These are phyloP conservation scores for Aphaenogaster ashmeadi DNA, from an alignment of 1,140 invertebrate species.

Conservation along the genomic window DNA sequence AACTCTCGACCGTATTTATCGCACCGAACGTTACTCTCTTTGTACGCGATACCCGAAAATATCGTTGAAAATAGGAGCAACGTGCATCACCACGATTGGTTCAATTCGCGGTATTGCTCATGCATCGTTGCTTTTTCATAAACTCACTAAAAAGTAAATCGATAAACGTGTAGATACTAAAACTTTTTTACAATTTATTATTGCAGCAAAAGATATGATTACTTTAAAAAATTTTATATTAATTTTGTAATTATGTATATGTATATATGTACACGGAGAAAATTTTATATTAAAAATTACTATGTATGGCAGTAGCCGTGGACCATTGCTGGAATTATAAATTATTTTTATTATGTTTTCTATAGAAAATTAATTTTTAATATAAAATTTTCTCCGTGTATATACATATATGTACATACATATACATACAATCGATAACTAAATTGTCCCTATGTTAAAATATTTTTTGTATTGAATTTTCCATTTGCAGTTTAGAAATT, in stretches of 20 bases:
- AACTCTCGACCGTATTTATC: conserved; percentile 57
- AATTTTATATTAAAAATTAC: too few species aligned
- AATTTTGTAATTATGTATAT: neutral
- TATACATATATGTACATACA: too few species aligned
- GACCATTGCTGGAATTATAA: too few species aligned
- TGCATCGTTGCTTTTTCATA: conserved; percentile 40
- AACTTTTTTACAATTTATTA: conserved; percentile 39
- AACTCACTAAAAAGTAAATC: conserved; percentile 33
- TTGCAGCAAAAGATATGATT: neutral
- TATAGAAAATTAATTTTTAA: too few species aligned
- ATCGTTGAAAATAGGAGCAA: conserved; percentile 19
- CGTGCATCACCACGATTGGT: conserved; percentile 53
- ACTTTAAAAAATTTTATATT: conserved; percentile 11
- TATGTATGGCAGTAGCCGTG: too few species aligned
- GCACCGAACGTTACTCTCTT: conserved; percentile 47
- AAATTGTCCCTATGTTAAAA: conserved; percentile 1
- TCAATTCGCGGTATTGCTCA: conserved; percentile 62
- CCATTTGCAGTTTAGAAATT: neutral
- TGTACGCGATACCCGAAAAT: conserved; percentile 55
- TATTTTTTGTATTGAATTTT: neutral
- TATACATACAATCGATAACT: neutral
- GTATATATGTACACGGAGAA: too few species aligned
- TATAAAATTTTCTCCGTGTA: too few species aligned
- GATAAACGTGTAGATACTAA: conserved; percentile 28
- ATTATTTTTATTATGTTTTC: too few species aligned